Evolutionary conservation across 2,888 invertebrate genomes (phyloP).

Genomic region (Eupithecia subumbrata): DNA sequence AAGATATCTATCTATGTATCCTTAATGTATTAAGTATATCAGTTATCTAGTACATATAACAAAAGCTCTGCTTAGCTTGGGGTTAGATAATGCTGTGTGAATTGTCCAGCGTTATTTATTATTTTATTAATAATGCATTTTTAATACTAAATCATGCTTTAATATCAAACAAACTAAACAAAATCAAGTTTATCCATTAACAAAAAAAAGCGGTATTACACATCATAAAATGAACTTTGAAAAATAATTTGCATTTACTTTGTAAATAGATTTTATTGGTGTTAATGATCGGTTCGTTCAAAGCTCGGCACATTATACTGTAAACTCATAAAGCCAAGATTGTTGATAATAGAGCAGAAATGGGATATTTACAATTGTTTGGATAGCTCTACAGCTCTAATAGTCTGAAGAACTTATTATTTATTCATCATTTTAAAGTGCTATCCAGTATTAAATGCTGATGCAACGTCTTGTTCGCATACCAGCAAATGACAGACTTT

Average conservation of each 20-base stretch:
- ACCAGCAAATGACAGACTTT: neutral
- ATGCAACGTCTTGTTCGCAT: neutral
- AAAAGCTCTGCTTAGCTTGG: no score
- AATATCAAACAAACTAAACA: neutral
- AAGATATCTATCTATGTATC: no score
- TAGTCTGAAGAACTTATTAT: neutral
- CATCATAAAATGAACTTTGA: slow-evolving; percentile 42
- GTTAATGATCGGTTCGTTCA: slow-evolving; percentile 51
- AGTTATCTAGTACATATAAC: no score
- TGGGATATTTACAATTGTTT: slow-evolving; percentile 49
- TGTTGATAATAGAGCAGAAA: slow-evolving; percentile 52
- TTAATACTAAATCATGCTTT: no score
- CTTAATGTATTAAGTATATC: no score
- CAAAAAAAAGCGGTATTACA: slow-evolving; percentile 40
- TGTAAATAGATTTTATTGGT: slow-evolving; percentile 56
- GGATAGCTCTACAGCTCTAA: slow-evolving; percentile 20
- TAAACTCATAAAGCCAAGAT: slow-evolving; percentile 66
- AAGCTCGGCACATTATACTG: slow-evolving; percentile 65
- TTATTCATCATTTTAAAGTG: neutral
- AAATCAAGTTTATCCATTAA: slow-evolving; percentile 34
- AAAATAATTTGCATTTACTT: slow-evolving; percentile 51
- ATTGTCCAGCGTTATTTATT: no score
- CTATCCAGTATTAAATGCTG: neutral
- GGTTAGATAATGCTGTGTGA: no score
- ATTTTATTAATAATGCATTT: no score